Conservation (phyloP, 1,140 invertebrate genomes). For the Aphaenogaster floridana region DNA sequence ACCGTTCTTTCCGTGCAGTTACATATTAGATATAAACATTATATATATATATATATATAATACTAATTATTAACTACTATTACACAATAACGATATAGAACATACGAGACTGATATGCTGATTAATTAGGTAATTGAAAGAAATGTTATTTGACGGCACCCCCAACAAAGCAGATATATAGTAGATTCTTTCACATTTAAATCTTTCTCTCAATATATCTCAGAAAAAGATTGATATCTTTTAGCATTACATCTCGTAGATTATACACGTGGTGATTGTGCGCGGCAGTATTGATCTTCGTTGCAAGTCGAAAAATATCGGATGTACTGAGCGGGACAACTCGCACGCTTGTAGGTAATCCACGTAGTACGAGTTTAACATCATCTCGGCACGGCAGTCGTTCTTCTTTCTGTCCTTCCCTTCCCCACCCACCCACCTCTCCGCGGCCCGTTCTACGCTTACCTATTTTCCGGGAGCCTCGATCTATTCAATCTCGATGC, state of each 20-base stretch:
- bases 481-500: conserved; percentile 81
- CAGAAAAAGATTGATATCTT: background rate
- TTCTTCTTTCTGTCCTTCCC: conserved; percentile 51
- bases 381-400: conserved; percentile 45
- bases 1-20: no score
- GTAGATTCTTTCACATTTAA: background rate
- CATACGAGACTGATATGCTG: background rate
- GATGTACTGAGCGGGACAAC: conserved; percentile 44
- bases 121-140: background rate
- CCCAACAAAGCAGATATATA: background rate
- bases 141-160: background rate
- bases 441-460: conserved; percentile 43
- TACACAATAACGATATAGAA: background rate
- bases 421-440: background rate
- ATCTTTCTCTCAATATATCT: conserved; percentile 4
- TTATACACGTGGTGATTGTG: conserved; percentile 16
- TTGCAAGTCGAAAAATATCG: conserved; percentile 51
- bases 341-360: conserved; percentile 56
- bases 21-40: no score
- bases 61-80: background rate
- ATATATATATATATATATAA: background rate
- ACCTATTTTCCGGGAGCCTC: conserved; percentile 75
- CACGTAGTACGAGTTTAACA: conserved; percentile 64
- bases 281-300: conserved; percentile 4
- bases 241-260: conserved; percentile 5